Evolutionary conservation across 2,113 vertebrate genomes (phyloP).

Genomic region (Rhea pennata): DNA sequence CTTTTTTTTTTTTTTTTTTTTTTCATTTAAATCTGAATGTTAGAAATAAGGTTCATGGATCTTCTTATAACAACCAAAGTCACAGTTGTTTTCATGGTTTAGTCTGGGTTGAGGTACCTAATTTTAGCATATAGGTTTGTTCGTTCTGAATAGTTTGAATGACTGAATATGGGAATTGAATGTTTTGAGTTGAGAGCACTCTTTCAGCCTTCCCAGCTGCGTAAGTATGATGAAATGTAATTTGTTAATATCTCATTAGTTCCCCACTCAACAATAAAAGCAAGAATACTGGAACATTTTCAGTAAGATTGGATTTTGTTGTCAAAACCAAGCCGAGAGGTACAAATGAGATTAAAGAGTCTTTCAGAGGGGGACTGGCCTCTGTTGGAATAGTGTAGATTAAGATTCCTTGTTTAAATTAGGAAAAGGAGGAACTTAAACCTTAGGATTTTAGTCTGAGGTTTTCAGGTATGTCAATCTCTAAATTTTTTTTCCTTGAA

Average conservation of each 20-base stretch:
- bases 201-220: not conserved
- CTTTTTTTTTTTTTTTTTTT: not conserved
- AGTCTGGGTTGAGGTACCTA: not conserved
- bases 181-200: not conserved
- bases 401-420: not conserved
- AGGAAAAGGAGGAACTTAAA: not conserved
- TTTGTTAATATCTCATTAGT: not conserved
- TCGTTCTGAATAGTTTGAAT: not conserved
- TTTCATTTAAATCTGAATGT: not conserved
- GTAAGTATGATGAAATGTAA: not conserved
- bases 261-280: not conserved
- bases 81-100: not conserved
- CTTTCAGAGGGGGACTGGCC: rapidly evolving
- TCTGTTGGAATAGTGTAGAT: not conserved
- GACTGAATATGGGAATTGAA: not conserved
- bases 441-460: not conserved
- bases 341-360: not conserved
- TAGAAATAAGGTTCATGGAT: not conserved
- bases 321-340: not conserved
- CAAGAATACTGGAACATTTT: not conserved
- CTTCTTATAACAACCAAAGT: not conserved
- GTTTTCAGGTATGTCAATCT: not conserved
- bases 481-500: not conserved
- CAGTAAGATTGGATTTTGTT: not conserved
- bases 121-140: not conserved